phyloP scores from a whole-genome alignment of 1,140 invertebrate species.

The Leptinotarsa texana region DNA sequence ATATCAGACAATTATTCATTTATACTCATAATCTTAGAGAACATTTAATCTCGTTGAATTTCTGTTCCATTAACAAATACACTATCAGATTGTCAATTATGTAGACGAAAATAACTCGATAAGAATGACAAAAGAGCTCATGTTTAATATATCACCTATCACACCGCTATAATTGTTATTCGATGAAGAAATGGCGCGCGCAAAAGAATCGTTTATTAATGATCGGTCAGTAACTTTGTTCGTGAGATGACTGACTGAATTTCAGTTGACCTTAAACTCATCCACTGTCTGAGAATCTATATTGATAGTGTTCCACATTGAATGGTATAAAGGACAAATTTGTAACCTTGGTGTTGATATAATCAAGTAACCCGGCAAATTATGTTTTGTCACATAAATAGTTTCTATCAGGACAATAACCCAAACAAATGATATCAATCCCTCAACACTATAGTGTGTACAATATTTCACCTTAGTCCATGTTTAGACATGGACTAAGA shows the following conservation, averaged over 20 bases:
- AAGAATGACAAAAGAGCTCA: not conserved
- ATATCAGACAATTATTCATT: too few relatives aligned
- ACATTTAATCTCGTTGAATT: not conserved
- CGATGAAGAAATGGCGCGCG: not conserved
- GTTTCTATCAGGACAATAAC: too few relatives aligned
- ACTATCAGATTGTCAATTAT: not conserved
- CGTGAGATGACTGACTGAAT: slow-evolving; percentile 1
- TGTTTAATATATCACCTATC: not conserved
- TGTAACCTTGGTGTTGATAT: too few relatives aligned
- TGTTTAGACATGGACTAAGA: too few relatives aligned
- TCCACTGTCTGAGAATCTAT: not conserved
- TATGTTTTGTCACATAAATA: too few relatives aligned
- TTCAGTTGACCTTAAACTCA: not conserved
- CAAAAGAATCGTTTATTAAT: not conserved
- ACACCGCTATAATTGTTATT: not conserved
- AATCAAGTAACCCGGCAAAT: too few relatives aligned
- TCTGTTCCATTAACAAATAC: not conserved
- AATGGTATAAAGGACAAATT: too few relatives aligned
- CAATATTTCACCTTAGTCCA: too few relatives aligned
- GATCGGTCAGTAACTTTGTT: not conserved
- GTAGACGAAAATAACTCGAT: not conserved
- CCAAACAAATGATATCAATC: too few relatives aligned
- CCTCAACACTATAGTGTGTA: too few relatives aligned
- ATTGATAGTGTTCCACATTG: too few relatives aligned
- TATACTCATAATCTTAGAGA: too few relatives aligned